A percentile compares a stretch with the other conserved stretches of the same genome.
phyloP scores from a whole-genome alignment of 1,140 invertebrate species.

The Acromyrmex echinatior region DNA sequence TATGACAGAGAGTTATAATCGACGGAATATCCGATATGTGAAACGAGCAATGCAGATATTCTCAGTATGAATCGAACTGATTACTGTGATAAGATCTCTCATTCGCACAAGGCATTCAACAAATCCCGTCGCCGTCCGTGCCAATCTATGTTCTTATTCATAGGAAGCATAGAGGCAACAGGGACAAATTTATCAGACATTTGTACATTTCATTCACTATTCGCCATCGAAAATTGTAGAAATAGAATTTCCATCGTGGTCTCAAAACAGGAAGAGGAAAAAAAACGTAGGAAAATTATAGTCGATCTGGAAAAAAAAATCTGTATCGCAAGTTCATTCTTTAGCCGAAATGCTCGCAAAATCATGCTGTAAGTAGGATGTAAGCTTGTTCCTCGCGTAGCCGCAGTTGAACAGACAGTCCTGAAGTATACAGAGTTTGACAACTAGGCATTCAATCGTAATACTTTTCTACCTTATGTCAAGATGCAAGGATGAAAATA shows the following conservation, averaged over 20 bases:
- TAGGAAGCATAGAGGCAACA: background rate
- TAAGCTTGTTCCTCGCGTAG: constrained; percentile 39
- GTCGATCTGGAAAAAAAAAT: constrained; percentile 32
- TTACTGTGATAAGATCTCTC: constrained; percentile 63
- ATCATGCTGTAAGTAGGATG: constrained; percentile 50
- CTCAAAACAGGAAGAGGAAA: background rate
- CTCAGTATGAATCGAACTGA: constrained; percentile 45
- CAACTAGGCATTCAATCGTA: constrained; percentile 48
- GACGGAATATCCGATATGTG: constrained; percentile 28
- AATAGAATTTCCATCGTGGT: constrained; percentile 21
- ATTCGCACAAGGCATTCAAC: constrained; percentile 39
- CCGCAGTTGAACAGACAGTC: constrained; percentile 43
- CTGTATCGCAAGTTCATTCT: constrained; percentile 38
- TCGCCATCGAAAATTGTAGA: constrained; percentile 31
- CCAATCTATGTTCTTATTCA: constrained; percentile 10
- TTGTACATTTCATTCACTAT: constrained; percentile 34
- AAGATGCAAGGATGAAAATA: constrained; percentile 56
- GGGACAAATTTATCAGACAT: constrained; percentile 30
- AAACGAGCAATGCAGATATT: constrained; percentile 42
- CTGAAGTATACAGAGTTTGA: constrained; percentile 43
- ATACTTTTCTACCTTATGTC: constrained; percentile 60
- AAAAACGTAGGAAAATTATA: constrained; percentile 11
- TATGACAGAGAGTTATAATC: constrained; percentile 13
- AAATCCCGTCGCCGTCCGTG: constrained; percentile 36
- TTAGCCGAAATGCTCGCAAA: constrained; percentile 32